phyloP scores from a whole-genome alignment of 2,797 vertebrate genomes.

The Sylvia borin region DNA sequence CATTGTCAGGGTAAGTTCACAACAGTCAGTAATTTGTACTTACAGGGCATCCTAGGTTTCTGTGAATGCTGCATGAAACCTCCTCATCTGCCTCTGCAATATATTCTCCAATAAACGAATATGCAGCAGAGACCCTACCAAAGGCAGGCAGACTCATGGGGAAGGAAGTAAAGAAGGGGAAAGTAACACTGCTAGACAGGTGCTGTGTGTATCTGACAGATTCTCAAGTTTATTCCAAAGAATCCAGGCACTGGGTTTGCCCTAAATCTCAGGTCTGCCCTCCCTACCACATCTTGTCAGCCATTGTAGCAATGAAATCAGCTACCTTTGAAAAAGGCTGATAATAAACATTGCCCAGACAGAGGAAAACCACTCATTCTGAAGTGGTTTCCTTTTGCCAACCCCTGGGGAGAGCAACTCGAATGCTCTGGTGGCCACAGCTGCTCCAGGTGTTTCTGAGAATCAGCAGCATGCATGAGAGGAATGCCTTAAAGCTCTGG shows the following conservation, averaged over 20 bases:
- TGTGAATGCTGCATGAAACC: neutral
- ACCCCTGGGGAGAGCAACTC: neutral
- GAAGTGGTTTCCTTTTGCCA: conserved; percentile 41
- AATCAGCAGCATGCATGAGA: neutral
- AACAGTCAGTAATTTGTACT: neutral
- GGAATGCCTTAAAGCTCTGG: neutral
- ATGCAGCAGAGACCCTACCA: neutral
- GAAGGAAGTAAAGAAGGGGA: neutral
- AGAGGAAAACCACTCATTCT: conserved; percentile 21
- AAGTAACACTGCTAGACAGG: neutral
- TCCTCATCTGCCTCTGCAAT: neutral
- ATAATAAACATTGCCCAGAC: neutral
- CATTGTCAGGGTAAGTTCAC: neutral
- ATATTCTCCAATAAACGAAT: neutral
- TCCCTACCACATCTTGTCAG: neutral
- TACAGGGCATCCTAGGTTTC: neutral
- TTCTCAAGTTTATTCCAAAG: neutral
- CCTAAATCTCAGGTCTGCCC: neutral
- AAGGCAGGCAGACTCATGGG: neutral
- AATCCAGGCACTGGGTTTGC: neutral
- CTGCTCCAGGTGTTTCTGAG: neutral
- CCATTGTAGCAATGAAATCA: neutral
- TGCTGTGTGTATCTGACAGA: neutral
- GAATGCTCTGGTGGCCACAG: neutral
- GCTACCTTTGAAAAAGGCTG: neutral